Base-by-base conservation (phyloP, 1,140 invertebrate species). In the Nebria ingens region DNA sequence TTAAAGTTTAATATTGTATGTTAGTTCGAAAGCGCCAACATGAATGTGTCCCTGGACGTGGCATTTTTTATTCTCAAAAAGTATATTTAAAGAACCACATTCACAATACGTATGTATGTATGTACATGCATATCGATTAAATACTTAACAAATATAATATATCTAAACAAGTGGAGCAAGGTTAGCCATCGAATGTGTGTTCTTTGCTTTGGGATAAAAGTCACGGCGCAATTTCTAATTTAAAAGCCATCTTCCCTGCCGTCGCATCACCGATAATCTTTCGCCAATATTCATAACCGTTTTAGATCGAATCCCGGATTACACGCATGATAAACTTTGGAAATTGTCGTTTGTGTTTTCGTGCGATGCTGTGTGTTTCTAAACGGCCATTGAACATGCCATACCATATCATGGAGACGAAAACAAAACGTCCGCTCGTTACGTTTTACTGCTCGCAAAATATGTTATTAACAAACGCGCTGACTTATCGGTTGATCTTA, bases 261-360 rank as follows among this genome's bases (percentile, higher is more conserved):
- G 25, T n/a, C 25, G 25, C 25, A 34, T 34, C n/a, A 34, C 40
- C 25, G 25, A 29, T 45, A 45, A 45, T 45, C 40, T 45, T 45
- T 45, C 40, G 17, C 15, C 40, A 45, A 45, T 45, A 45, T 45
- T 45, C 40, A 45, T 45, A 45, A 45, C 40, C 40, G 40, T 12
- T 45, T 45, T 17, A 45, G 40, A 45, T 45, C 9, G 15, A 45
- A 45, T 45, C 40, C 17, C 40, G 40, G 40, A 45, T 45, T 45
- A 45, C 40, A 45, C 17, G 40, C 40, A 12, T 17, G 40, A 45
- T 45, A 45, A 45, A 45, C 40, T 12, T 45, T 45, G 6, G 40
- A 45, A 45, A 45, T 45, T 45, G 40, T 45, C 40, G 17, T 45
- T 45, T 45, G 40, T 17, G 9, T 45, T 9, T 45, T 6, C 9